phyloP scores from a whole-genome alignment of 2,797 vertebrate species.

The Paratrypauchen microcephalus region DNA sequence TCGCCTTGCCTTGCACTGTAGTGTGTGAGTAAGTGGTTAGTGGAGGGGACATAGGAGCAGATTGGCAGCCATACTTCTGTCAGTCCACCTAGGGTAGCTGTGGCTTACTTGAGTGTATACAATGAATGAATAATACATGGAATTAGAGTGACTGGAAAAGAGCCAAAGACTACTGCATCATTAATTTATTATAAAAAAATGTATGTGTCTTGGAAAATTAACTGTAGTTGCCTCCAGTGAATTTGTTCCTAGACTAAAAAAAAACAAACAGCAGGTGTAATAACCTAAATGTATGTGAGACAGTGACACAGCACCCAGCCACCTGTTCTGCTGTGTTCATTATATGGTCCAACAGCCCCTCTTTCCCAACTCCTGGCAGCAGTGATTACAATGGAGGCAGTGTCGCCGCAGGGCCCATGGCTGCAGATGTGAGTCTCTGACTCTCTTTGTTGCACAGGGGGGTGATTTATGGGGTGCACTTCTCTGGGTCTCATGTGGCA shows the following conservation, averaged over 20 bases:
- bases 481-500: constrained; percentile 60
- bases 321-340: constrained; percentile 27
- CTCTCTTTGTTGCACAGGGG: constrained; percentile 51
- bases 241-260: background rate
- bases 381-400: constrained; percentile 52
- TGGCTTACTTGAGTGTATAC: background rate
- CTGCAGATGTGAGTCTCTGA: constrained; percentile 62
- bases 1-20: background rate
- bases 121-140: background rate
- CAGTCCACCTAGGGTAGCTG: background rate
- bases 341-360: constrained; percentile 24
- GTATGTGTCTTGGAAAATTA: background rate
- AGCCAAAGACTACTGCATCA: background rate
- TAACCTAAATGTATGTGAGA: constrained; percentile 13
- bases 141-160: background rate
- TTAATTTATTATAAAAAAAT: too few relatives aligned
- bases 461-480: constrained; percentile 75
- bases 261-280: background rate
- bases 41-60: background rate
- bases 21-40: background rate
- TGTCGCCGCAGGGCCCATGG: constrained; percentile 53
- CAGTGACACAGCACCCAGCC: constrained; percentile 17
- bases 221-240: too few relatives aligned
- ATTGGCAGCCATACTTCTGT: background rate
- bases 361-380: constrained; percentile 25